A percentile compares a stretch with the other conserved stretches of the same genome.
These are phyloP conservation scores for Dryococelus australis DNA, from an alignment of 2,888 invertebrate genomes.

Conservation along the genomic window DNA sequence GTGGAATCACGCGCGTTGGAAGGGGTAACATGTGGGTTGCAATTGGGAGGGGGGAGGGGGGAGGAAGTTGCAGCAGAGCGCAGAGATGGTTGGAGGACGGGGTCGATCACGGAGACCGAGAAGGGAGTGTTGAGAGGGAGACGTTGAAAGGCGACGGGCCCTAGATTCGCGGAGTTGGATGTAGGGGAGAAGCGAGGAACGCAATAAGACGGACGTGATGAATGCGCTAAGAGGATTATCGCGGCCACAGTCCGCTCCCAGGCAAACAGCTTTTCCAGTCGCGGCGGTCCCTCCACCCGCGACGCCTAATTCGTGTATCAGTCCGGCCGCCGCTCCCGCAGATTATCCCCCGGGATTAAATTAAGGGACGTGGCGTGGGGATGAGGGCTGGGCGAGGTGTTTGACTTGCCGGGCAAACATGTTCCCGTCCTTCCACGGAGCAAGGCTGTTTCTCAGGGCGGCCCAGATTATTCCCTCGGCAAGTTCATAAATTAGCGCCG, in stretches of 20 bases:
- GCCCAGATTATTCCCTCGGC: too few relatives aligned
- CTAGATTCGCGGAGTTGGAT: too few relatives aligned
- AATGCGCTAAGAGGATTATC: not conserved
- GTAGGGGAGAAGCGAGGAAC: not conserved
- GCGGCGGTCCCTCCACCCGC: not conserved
- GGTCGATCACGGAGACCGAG: not conserved
- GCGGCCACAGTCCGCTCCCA: not conserved
- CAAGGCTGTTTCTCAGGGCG: too few relatives aligned
- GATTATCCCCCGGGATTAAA: conserved; percentile 5
- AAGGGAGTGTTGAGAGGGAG: not conserved
- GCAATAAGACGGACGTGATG: conserved; percentile 16
- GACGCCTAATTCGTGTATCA: conserved; percentile 11
- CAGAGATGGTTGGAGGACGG: not conserved
- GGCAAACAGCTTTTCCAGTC: conserved; percentile 16
- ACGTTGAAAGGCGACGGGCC: too few relatives aligned
- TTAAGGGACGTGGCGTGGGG: not conserved
- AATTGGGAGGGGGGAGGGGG: not conserved
- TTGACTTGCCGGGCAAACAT: not conserved
- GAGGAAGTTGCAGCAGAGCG: not conserved
- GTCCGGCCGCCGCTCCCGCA: not conserved
- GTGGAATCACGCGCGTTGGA: too few relatives aligned
- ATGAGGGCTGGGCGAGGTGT: not conserved
- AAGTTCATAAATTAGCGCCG: too few relatives aligned
- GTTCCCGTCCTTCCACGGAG: too few relatives aligned
- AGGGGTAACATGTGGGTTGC: not conserved